These are phyloP conservation scores for Lysiphlebus fabarum DNA, from an alignment of 1,140 invertebrate genomes.

Conservation along the genomic window DNA sequence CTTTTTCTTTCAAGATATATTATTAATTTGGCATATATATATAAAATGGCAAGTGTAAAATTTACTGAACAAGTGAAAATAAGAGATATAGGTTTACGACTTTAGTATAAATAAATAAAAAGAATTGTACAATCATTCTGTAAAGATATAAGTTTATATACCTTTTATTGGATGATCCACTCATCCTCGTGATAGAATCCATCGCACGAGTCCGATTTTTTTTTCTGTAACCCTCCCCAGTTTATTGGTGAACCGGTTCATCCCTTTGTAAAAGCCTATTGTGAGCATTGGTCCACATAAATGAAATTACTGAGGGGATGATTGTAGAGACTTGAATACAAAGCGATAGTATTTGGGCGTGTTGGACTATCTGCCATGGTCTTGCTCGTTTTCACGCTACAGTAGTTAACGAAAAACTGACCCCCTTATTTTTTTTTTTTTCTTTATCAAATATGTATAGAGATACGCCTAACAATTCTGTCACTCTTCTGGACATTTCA, in stretches of 20 bases:
- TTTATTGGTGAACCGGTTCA: slow-evolving; percentile 46
- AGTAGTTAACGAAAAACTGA: slow-evolving; percentile 36
- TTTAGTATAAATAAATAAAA: no score
- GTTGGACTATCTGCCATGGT: slow-evolving; percentile 42
- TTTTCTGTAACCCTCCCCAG: slow-evolving; percentile 34
- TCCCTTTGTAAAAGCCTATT: slow-evolving; percentile 44
- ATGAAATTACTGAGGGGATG: slow-evolving; percentile 44
- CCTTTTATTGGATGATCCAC: slow-evolving; percentile 44
- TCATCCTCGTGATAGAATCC: slow-evolving; percentile 45
- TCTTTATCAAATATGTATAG: background rate
- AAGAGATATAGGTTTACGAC: no score
- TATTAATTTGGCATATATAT: no score
- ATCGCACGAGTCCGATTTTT: slow-evolving; percentile 40
- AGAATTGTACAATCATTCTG: no score
- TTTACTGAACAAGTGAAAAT: no score
- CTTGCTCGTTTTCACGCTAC: slow-evolving; percentile 43
- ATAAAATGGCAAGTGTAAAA: no score
- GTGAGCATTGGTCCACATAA: slow-evolving; percentile 47
- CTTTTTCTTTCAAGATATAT: no score
- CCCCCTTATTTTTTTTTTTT: slow-evolving; percentile 28
- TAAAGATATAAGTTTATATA: slow-evolving; percentile 10
- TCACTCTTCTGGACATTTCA: background rate
- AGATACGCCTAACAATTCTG: slow-evolving; percentile 3
- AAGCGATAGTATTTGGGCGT: slow-evolving; percentile 49
- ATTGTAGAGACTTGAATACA: slow-evolving; percentile 39